Evolutionary conservation across 2,888 invertebrate genomes (phyloP).

Genomic region (Melanostoma mellinum): DNA sequence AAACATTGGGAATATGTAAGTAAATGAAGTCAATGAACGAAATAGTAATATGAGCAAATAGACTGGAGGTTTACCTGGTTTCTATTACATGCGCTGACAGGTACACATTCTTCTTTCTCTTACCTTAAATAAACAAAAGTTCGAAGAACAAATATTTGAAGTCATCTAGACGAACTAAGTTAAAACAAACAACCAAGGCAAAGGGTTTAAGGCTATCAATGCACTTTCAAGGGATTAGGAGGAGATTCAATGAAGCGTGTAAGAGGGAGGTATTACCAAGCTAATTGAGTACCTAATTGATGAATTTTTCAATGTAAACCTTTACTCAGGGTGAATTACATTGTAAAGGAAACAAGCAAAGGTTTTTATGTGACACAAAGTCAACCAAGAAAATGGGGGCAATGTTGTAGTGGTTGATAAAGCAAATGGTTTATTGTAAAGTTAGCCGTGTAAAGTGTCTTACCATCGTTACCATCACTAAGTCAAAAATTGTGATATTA

Average conservation of each 20-base stretch:
- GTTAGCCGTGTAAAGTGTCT: too few species aligned
- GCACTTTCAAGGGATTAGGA: constrained; percentile 18
- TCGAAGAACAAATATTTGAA: constrained; percentile 40
- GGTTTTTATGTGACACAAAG: too few species aligned
- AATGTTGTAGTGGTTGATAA: too few species aligned
- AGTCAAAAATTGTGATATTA: too few species aligned
- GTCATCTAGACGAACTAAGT: constrained; percentile 34
- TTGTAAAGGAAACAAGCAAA: not conserved
- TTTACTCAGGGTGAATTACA: not conserved
- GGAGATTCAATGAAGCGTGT: constrained; percentile 22
- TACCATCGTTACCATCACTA: too few species aligned
- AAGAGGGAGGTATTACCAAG: constrained; percentile 6
- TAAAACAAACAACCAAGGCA: constrained; percentile 4
- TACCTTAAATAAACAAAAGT: constrained; percentile 27
- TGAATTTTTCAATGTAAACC: constrained; percentile 23
- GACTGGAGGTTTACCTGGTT: constrained; percentile 3
- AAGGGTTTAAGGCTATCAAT: constrained; percentile 13
- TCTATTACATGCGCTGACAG: constrained; percentile 19
- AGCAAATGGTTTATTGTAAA: too few species aligned
- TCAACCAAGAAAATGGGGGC: too few species aligned
- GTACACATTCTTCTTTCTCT: not conserved
- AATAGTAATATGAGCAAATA: constrained; percentile 17
- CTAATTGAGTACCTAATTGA: constrained; percentile 45
- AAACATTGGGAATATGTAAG: constrained; percentile 4
- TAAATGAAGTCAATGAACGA: constrained; percentile 3